phyloP scores from a whole-genome alignment of 2,888 invertebrate genomes.

The Pheosia tremula region DNA sequence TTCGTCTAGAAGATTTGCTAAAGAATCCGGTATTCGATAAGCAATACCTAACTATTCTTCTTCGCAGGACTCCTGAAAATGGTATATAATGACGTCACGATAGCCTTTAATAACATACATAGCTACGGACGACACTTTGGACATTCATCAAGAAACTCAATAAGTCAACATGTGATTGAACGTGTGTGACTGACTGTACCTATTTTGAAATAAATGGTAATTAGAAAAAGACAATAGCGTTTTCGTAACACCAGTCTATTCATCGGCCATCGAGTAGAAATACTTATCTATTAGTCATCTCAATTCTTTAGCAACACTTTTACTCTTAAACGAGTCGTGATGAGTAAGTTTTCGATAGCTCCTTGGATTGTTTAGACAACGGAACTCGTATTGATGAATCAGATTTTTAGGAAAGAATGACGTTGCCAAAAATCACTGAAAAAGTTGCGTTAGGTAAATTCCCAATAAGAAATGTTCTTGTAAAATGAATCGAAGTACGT shows the following conservation, averaged over 20 bases:
- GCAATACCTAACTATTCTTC: no score
- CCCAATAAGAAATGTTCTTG: not conserved
- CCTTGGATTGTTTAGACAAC: conserved; percentile 22
- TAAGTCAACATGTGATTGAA: not conserved
- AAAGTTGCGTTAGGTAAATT: not conserved
- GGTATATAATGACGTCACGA: no score
- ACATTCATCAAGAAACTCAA: no score
- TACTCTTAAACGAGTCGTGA: not conserved
- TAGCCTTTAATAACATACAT: no score
- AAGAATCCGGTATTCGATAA: not conserved
- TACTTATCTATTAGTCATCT: conserved; percentile 24
- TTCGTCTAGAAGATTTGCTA: not conserved
- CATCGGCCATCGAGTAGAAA: not conserved
- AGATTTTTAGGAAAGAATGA: not conserved
- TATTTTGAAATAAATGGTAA: not conserved
- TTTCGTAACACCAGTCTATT: not conserved
- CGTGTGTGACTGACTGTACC: not conserved
- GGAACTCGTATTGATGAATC: not conserved
- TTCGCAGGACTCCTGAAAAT: no score
- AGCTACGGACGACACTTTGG: no score
- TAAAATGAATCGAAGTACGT: not conserved
- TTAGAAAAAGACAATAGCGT: not conserved
- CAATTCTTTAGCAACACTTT: conserved; percentile 28
- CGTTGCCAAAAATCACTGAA: not conserved
- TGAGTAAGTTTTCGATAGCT: conserved; percentile 7